A percentile compares a stretch with the other conserved stretches of the same genome.
phyloP scores from a whole-genome alignment of 92 coral and sea anemone species.

The Epizoanthus ramosus region DNA sequence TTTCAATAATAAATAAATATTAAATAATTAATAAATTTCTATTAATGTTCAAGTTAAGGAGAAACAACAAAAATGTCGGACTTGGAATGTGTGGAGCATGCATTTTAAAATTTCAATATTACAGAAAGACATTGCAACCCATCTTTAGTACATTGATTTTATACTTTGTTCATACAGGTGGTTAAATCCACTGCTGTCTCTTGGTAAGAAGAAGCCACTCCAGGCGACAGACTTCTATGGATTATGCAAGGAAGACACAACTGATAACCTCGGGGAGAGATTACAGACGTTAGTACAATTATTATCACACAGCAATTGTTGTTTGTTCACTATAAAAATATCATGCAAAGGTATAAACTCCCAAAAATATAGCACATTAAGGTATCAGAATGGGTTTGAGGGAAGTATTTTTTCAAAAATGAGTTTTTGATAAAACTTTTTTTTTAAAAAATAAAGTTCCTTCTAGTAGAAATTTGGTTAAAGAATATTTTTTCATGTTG shows the following conservation, averaged over 20 bases:
- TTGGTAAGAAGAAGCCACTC: conserved; percentile 70
- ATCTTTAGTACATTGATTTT: neutral
- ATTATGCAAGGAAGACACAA: conserved; percentile 57
- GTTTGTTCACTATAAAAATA: neutral
- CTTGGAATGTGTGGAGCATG: neutral
- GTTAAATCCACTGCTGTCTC: conserved; percentile 71
- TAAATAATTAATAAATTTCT: no score
- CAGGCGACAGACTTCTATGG: conserved; percentile 71
- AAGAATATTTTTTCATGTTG: no score
- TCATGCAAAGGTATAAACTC: neutral
- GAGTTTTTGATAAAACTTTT: no score
- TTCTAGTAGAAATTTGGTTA: no score
- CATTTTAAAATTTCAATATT: neutral
- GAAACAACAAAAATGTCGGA: neutral
- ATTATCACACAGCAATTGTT: no score
- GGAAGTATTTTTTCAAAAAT: no score
- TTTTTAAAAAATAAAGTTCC: no score
- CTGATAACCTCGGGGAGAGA: conserved; percentile 59
- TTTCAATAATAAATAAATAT: no score
- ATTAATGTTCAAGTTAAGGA: no score
- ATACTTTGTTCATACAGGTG: conserved; percentile 50
- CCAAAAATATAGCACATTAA: neutral
- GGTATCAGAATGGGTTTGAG: no score
- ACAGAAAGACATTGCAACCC: neutral
- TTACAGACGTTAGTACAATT: conserved; percentile 47